Evolutionary conservation across 2,113 vertebrate species (phyloP).

Genomic region (Serinus canaria): DNA sequence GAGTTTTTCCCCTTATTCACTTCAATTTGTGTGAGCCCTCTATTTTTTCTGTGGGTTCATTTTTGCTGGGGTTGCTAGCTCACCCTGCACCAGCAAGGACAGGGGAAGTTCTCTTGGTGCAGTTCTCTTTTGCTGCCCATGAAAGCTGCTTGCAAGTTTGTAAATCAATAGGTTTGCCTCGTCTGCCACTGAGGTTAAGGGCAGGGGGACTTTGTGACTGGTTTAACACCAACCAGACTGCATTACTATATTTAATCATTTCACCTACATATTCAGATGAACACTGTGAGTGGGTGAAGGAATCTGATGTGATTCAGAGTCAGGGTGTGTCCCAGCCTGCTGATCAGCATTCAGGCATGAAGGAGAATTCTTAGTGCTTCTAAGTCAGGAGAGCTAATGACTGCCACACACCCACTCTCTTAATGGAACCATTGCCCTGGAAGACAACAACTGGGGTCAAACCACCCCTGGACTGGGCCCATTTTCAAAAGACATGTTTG

Average conservation of each 20-base stretch:
- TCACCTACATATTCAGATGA: neutral
- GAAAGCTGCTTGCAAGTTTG: neutral
- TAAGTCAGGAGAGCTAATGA: neutral
- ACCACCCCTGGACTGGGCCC: neutral
- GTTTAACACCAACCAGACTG: neutral
- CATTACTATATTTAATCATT: neutral
- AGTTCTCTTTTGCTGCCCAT: neutral
- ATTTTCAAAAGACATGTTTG: neutral
- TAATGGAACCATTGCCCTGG: neutral
- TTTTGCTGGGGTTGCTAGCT: neutral
- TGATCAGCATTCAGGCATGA: neutral
- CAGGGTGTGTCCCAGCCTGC: constrained; percentile 14
- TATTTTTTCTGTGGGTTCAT: neutral
- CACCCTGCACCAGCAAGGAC: neutral
- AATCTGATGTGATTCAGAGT: neutral
- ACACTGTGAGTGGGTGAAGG: neutral
- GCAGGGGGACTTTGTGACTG: neutral
- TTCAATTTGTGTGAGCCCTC: neutral
- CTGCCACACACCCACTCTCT: neutral
- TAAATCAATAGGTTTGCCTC: neutral
- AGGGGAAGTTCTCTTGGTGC: neutral
- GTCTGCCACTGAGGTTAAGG: neutral
- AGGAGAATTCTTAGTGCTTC: neutral
- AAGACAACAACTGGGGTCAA: neutral
- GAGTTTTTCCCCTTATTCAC: neutral